Conservation (phyloP, 2,888 invertebrate species). For the Amphimallon solstitiale region DNA sequence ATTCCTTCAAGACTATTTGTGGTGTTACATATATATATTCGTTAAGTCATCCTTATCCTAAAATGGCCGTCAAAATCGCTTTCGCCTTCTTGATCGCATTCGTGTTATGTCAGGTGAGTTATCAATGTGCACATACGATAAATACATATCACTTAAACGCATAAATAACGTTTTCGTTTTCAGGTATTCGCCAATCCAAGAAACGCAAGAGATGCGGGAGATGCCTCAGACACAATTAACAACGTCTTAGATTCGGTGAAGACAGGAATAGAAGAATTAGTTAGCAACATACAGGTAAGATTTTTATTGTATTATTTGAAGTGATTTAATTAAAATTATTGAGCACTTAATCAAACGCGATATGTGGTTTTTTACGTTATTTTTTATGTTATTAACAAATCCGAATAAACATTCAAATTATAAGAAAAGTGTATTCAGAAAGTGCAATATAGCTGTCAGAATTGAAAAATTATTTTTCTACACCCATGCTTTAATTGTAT, state of each 20-base stretch:
- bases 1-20: background rate
- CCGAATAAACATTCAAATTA: too few relatives aligned
- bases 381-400: too few relatives aligned
- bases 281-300: slow-evolving; percentile 37
- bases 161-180: background rate
- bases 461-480: too few relatives aligned
- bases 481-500: too few relatives aligned
- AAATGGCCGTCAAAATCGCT: slow-evolving; percentile 28
- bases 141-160: background rate
- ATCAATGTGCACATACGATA: background rate
- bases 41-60: background rate
- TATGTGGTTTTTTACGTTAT: too few relatives aligned
- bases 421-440: too few relatives aligned
- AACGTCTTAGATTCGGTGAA: slow-evolving; percentile 32
- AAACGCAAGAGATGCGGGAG: slow-evolving; percentile 9
- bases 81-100: slow-evolving; percentile 23
- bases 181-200: slow-evolving; percentile 10
- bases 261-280: slow-evolving; percentile 35
- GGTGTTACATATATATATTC: background rate
- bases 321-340: too few relatives aligned
- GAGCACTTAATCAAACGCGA: too few relatives aligned
- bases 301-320: too few relatives aligned
- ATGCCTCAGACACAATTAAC: slow-evolving; percentile 24
- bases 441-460: too few relatives aligned
- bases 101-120: slow-evolving; percentile 28